Percentiles rank a stretch among this genome's conserved stretches.
phyloP scores from a whole-genome alignment of 1,140 invertebrate genomes.

The Eufriesea mexicana region DNA sequence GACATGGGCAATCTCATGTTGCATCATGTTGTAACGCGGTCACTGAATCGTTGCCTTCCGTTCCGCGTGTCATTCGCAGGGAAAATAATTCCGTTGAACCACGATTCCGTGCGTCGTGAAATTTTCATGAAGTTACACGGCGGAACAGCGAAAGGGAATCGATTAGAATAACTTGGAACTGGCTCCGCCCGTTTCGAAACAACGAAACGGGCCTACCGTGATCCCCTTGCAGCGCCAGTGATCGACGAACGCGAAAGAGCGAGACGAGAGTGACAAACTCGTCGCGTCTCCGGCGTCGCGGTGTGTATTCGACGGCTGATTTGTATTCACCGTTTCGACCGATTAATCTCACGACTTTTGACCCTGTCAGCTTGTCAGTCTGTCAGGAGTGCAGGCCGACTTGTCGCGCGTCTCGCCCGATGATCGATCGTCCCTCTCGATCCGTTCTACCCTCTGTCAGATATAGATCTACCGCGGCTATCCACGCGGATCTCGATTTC shows the following conservation, averaged over 20 bases:
- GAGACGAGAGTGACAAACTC: constrained; percentile 29
- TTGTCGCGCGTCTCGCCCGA: constrained; percentile 31
- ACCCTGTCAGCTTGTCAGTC: constrained; percentile 53
- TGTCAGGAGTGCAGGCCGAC: constrained; percentile 13
- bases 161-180: neutral
- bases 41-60: no score
- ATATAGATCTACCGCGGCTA: constrained; percentile 39
- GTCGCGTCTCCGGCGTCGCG: constrained; percentile 7
- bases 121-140: no score
- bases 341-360: constrained; percentile 61
- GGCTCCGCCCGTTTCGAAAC: neutral
- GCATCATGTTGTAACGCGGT: no score
- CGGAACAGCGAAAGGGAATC: no score
- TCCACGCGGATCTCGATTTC: constrained; percentile 20
- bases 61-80: no score
- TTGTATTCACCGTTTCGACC: constrained; percentile 54
- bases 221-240: neutral
- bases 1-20: no score
- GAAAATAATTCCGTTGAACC: no score
- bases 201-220: neutral
- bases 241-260: neutral
- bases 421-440: constrained; percentile 55
- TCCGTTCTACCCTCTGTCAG: constrained; percentile 38
- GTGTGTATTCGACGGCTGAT: constrained; percentile 43
- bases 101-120: no score